Evolutionary conservation across 2,797 vertebrate genomes (phyloP), one percentile per base, ranked within the genome.

Genomic region (Manis javanica): DNA sequence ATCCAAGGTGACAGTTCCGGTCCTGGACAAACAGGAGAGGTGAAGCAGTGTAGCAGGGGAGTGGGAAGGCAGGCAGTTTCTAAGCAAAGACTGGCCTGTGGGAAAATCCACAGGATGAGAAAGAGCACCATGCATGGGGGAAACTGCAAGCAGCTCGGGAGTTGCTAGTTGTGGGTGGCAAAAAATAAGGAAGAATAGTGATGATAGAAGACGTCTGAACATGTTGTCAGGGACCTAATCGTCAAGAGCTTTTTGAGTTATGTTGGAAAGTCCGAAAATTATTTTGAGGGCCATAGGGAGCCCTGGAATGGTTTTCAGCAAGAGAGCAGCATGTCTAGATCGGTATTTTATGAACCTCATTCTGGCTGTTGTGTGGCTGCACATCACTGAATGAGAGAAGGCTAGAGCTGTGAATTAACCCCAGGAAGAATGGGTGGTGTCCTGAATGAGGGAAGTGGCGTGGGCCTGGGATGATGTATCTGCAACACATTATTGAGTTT

Each of bases 381-480:
- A 7, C 39, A 1, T 1, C 5, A 61, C 7, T 42, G 55, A 57
- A 8, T 18, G 59, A 39, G 21, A 19, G 63, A 19, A 53, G 34
- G 19, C 3, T 0, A 26, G 34, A n/a, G 19, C 3, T 8, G 0
- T 15, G 49, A 81, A n/a, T 14, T 15, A 46, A 23, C 11, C 18
- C 23, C 51, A 18, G 1, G 11, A 39, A 11, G 24, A n/a, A 18
- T 0, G 3, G n/a, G 31, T 5, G 3, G 5, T 83, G 29, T 6
- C 6, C 3, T 59, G 8, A 16, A 4, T 10, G 31, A 93, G 53
- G 13, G 46, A 19, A 46, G 15, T 15, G 23, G 4, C 66, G 2
- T 21, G 13, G 7, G 0, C 1, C 10, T 37, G 24, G 31, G 42
- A 39, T 1, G 0, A 0, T 10, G 0, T 37, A 7, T 26, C 34